Evolutionary conservation across 2,797 vertebrate genomes (phyloP).

Genomic region (Odontamblyopus rebecca): DNA sequence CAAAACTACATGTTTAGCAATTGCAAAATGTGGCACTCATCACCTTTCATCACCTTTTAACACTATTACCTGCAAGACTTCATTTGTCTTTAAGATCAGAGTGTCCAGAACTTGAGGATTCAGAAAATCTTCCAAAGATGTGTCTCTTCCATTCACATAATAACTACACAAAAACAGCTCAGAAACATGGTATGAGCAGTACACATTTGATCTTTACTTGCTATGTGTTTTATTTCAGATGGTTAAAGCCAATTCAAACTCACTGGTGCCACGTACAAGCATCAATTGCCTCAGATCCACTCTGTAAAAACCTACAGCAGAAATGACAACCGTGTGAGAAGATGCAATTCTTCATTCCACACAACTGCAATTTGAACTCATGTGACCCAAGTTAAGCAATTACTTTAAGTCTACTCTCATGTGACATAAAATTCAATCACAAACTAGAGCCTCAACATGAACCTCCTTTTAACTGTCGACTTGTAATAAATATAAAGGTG

Average conservation of each 20-base stretch:
- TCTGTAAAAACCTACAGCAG: constrained; percentile 83
- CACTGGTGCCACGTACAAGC: constrained; percentile 96
- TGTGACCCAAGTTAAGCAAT: neutral
- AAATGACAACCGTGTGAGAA: neutral
- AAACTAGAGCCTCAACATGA: neutral
- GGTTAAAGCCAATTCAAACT: constrained; percentile 55
- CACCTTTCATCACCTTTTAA: neutral
- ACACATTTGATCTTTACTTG: neutral
- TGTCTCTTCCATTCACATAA: constrained; percentile 86
- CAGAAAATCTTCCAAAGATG: constrained; percentile 87
- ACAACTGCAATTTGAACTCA: neutral
- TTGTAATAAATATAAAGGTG: neutral
- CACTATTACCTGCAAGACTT: constrained; percentile 81
- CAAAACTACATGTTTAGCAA: neutral
- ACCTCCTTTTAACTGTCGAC: neutral
- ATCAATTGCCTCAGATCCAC: constrained; percentile 80
- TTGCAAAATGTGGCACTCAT: neutral
- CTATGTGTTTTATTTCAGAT: neutral
- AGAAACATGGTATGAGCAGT: neutral
- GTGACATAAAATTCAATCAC: constrained; percentile 8
- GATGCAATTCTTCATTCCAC: neutral
- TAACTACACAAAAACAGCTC: constrained; percentile 77
- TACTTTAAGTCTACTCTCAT: neutral
- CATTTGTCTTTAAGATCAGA: constrained; percentile 71
- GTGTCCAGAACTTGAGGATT: constrained; percentile 86